These are phyloP conservation scores for Ardeotis arabs DNA, from an alignment of 2,113 vertebrate genomes.

Conservation along the genomic window DNA sequence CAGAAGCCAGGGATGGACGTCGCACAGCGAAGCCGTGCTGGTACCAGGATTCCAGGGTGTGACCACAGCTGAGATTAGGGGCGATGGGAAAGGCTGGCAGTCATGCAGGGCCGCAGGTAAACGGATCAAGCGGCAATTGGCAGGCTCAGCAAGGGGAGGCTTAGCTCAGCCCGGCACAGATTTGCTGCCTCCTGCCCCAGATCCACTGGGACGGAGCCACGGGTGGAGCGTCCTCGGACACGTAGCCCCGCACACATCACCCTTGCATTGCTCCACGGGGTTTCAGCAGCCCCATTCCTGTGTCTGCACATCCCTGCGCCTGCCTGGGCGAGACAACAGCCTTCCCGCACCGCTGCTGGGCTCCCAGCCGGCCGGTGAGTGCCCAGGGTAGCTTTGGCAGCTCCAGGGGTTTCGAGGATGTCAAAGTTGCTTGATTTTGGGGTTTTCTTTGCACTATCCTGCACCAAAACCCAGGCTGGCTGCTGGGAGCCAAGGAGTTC, in stretches of 20 bases:
- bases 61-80: background rate
- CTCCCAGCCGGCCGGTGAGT: fast-evolving
- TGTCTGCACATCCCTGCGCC: fast-evolving
- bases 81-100: background rate
- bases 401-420: background rate
- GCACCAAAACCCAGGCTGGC: background rate
- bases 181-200: background rate
- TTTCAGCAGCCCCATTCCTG: background rate
- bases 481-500: background rate
- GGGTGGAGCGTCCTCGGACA: background rate
- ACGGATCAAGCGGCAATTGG: constrained; percentile 69
- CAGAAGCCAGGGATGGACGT: background rate
- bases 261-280: background rate
- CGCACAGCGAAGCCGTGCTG: fast-evolving
- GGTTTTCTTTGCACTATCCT: background rate
- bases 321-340: fast-evolving
- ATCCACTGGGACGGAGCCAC: background rate
- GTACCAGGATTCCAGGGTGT: background rate
- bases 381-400: background rate
- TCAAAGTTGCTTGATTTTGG: background rate
- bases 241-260: background rate
- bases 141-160: constrained; percentile 72
- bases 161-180: constrained; percentile 41
- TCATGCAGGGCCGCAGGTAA: constrained; percentile 7
- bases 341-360: fast-evolving